Evolutionary conservation across 2,113 vertebrate genomes (phyloP), one percentile per base, ranked within the genome.

Genomic region (Mandrillus leucophaeus): DNA sequence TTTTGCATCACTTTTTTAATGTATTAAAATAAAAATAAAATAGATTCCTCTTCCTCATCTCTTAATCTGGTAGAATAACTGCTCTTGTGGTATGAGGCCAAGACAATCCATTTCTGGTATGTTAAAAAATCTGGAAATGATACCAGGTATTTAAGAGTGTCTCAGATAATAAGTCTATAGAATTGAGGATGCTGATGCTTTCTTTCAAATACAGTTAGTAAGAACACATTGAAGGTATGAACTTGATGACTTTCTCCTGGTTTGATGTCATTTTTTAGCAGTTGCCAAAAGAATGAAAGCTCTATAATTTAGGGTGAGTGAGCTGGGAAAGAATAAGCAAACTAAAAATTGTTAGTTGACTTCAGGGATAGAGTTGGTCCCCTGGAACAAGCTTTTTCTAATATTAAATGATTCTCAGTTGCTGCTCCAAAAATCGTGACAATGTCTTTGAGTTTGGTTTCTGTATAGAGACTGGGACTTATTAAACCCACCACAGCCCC

Each of bases 371-470:
- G 92, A 90, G 50, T 8, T 22, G 27, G 78, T 64, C 55, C 55
- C 59, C 64, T 97, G 87, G 90, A 94, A 78, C 45, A 10, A 57
- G n/a, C 92, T 73, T 57, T 73, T n/a, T 92, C 73, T 85, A 96
- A 82, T 93, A 94, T 75, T 96, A 93, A 97, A 91, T 80, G 64
- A 80, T 86, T 92, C 61, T 97, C 48, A 55, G 40, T 96, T 92
- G 80, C 70, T 90, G 81, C 59, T 91, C 75, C 76, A 97, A 92
- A 96, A 93, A 96, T 90, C 57, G 10, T 90, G 93, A 98, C 92
- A 96, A 97, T 95, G 68, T 78, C 96, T 97, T 96, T 96, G 81
- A 96, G 80, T 93, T 86, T 90, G 52, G 92, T 96, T 98, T 97
- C 83, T 94, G 50, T 83, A 75, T 92, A 70, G 91, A 85, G 89